Evolutionary conservation across 2,797 vertebrate species (phyloP), one percentile per base, ranked within the genome.

Genomic region (Neosalanx taihuensis): DNA sequence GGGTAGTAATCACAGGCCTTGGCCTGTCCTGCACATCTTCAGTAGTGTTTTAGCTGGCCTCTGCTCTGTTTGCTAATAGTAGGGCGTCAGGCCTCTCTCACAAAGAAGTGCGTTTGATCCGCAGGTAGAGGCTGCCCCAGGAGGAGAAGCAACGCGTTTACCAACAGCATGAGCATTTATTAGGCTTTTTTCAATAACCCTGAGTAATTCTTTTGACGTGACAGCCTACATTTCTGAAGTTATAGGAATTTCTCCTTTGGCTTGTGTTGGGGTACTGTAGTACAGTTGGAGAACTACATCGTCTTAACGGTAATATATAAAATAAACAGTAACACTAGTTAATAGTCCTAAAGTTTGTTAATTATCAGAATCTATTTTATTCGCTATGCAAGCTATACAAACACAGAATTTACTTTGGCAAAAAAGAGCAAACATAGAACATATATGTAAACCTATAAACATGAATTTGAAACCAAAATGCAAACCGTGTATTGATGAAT

Each of bases 31-130:
- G 87, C 90, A 86, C 85, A 86, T 87, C 85, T 90, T 76, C 86
- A 88, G 89, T 90, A 85, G 82, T 89, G 89, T 89, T 88, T 89
- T 88, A 91, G 88, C 89, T 90, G 89, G 87, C 84, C 84, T 86
- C 84, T 89, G 85, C 74, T 88, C 85, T 91, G 88, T 91, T 89
- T 89, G 88, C 88, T 90, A 90, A 92, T 91, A 91, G 87, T 85
- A 79, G 83, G 88, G 85, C 88, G 87, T 90, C 88, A 89, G 87
- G 83, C 75, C 83, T 84, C 84, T 84, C 83, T 82, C 85, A 84
- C 87, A 90, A 89, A 92, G 90, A 89, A 81, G 80, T 87, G 82
- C 80, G 83, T 87, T 89, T 90, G 88, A 90, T 91, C 88, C 85
- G 83, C 86, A 89, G 85, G 89, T 90, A 90, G 59, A 81, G 83